Evolutionary conservation across 2,113 vertebrate species (phyloP), one percentile per base, ranked within the genome.

Genomic region (Esox niger): DNA sequence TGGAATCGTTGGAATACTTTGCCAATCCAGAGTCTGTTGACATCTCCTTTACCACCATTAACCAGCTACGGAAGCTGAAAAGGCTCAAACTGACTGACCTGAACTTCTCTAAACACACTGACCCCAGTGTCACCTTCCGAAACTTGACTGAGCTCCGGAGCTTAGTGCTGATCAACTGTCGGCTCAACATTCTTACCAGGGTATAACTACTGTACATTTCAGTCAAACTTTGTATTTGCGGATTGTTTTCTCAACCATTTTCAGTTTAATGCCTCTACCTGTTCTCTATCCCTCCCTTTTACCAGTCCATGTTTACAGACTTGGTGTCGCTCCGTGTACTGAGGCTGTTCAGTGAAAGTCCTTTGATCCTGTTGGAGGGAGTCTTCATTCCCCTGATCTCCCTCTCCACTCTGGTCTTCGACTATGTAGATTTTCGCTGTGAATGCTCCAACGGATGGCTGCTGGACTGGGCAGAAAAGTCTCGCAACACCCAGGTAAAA

Each of bases 81-180:
- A 68, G 46, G 17, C 71, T 82, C 29, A 82, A 79, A 60, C 66
- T 82, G 20, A 29, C 26, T 55, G 66, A 77, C 15, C 56, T 82
- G 31, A 74, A 68, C 43, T 79, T 82, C 49, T 49, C 11, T 5
- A 75, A 72, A 26, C 35, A 52, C 26, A 70, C 66, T 21, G 64
- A 79, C 47, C n/a, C 59, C 2, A 27, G 8, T 3, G 10, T 47
- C 3, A 46, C 47, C 47, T 77, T 77, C 63, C 54, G 66, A 55
- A 79, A 77, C 58, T 55, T 82, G 23, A 75, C 64, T 1, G 60
- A 32, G 35, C 77, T 82, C 9, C 57, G 69, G 35, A 62, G 33
- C 66, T 71, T 77, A 4, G 71, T 75, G 10, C 60, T 77, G 23
- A 25, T 66, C 52, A 79, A 82, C 69, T 82, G 80, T n/a, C 69